phyloP scores from a whole-genome alignment of 2,888 invertebrate species.

The Caenorhabditis angaria region DNA sequence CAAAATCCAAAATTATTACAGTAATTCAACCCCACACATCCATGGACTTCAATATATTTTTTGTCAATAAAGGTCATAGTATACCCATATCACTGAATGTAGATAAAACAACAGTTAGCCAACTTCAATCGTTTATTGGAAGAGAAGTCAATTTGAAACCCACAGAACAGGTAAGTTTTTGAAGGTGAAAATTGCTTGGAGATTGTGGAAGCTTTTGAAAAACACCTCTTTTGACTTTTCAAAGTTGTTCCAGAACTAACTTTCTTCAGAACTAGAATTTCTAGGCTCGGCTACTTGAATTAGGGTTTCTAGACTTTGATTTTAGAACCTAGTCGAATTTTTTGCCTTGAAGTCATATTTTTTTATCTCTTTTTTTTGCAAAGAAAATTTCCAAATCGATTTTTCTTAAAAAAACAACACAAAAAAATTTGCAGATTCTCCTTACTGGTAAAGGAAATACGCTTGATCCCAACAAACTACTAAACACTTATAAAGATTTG shows the following conservation, averaged over 20 bases:
- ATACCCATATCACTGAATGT: slow-evolving; percentile 29
- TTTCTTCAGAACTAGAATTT: no score
- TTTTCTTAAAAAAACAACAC: no score
- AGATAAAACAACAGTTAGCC: slow-evolving; percentile 2
- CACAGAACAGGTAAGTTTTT: neutral
- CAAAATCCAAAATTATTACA: neutral
- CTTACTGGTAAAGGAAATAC: slow-evolving; percentile 17
- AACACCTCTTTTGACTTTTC: no score
- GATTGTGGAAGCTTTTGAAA: no score
- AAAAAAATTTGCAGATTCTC: slow-evolving; percentile 33
- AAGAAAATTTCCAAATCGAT: neutral
- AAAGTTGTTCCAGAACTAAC: no score
- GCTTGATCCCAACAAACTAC: slow-evolving; percentile 14
- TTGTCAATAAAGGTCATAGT: slow-evolving; percentile 29
- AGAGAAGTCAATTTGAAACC: neutral
- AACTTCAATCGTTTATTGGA: neutral
- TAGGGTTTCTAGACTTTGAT: no score
- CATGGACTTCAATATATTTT: slow-evolving; percentile 30
- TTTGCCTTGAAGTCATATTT: no score
- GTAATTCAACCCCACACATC: neutral
- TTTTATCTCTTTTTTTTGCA: neutral
- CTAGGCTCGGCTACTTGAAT: no score
- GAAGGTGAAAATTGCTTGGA: no score
- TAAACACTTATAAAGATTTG: slow-evolving; percentile 1
- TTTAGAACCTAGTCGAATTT: no score